phyloP scores from a whole-genome alignment of 64 coral and sea anemone genomes.

The Actinia tenebrosa region DNA sequence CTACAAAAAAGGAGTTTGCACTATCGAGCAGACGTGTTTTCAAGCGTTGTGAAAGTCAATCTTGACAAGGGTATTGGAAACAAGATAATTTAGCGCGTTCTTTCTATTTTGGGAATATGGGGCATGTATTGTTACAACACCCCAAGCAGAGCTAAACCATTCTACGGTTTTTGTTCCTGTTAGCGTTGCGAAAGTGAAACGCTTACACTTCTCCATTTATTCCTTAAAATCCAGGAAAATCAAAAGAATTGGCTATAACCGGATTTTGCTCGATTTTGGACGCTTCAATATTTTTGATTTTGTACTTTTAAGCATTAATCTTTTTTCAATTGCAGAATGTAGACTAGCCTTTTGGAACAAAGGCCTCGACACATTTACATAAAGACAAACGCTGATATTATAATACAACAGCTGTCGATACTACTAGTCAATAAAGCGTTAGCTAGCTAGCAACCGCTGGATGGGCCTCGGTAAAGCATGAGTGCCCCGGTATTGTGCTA shows the following conservation, averaged over 20 bases:
- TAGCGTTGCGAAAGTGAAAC: conserved; percentile 15
- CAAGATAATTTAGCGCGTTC: neutral
- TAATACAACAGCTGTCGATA: conserved; percentile 54
- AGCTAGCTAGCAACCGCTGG: conserved; percentile 30
- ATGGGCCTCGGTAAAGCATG: conserved; percentile 21
- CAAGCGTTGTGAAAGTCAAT: neutral
- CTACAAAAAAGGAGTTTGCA: neutral
- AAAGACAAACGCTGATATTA: conserved; percentile 23
- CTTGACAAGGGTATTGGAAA: neutral
- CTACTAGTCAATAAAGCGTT: conserved; percentile 40
- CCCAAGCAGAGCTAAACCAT: neutral
- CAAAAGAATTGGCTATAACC: neutral
- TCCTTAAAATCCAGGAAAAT: neutral
- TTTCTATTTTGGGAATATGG: neutral
- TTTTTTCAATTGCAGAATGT: conserved; percentile 2
- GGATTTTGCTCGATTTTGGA: neutral
- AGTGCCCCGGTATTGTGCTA: conserved; percentile 24
- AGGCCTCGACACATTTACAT: conserved; percentile 2
- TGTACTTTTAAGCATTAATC: neutral
- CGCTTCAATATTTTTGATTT: neutral
- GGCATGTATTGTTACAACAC: conserved; percentile 14
- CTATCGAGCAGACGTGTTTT: neutral
- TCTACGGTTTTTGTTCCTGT: conserved; percentile 9
- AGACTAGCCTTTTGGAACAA: conserved; percentile 29
- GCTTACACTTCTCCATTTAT: conserved; percentile 8